Conservation (phyloP, 2,888 invertebrate genomes). For the Agrenia bidenticulata region DNA sequence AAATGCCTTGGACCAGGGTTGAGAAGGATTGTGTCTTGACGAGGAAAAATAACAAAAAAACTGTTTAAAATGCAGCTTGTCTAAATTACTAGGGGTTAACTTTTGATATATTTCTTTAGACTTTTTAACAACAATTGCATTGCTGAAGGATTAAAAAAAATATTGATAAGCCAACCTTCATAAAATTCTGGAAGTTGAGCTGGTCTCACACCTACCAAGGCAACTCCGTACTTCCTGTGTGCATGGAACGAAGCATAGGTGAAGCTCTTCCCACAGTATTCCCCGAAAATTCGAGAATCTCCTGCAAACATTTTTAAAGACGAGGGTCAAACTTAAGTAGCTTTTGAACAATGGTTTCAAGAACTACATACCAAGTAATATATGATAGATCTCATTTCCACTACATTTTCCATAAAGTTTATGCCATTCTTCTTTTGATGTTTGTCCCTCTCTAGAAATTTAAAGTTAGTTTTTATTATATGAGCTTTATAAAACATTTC, state of each 20-base stretch:
- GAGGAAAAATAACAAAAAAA: too few relatives aligned
- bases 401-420: conserved; percentile 95
- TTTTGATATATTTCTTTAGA: too few relatives aligned
- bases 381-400: conserved; percentile 98
- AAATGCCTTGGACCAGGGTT: conserved; percentile 96
- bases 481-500: too few relatives aligned
- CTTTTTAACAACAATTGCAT: not conserved
- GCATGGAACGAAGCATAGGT: conserved; percentile 99
- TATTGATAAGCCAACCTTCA: too few relatives aligned
- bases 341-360: too few relatives aligned
- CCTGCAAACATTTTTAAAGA: conserved; percentile 58
- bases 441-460: conserved; percentile 78
- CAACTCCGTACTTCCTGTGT: conserved; percentile 73
- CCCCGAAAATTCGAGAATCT: conserved; percentile 94
- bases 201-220: conserved; percentile 88
- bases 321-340: too few relatives aligned
- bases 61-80: too few relatives aligned
- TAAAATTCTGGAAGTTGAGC: conserved; percentile 90
- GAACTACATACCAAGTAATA: too few relatives aligned
- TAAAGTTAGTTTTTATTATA: not conserved
- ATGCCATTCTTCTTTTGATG: conserved; percentile 96
- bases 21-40: conserved; percentile 89
- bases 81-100: too few relatives aligned
- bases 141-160: conserved; percentile 82
- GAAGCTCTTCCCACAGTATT: conserved; percentile 97